Conservation (phyloP, 2,888 invertebrate genomes). For the Agrotis exclamationis region DNA sequence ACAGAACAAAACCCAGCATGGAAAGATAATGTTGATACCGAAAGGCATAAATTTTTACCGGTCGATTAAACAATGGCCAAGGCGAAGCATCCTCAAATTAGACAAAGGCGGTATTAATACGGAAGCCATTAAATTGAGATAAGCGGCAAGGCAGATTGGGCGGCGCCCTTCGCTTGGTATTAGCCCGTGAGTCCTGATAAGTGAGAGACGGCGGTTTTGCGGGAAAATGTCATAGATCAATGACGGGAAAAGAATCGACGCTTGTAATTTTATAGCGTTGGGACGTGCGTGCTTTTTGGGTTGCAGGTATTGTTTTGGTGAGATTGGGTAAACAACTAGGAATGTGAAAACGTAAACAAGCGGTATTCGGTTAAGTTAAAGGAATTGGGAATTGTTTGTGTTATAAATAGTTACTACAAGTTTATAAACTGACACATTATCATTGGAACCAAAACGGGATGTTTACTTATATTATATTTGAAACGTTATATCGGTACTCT, state of each 20-base stretch:
- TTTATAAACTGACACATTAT: too few relatives aligned
- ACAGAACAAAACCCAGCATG: constrained; percentile 56
- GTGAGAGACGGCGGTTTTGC: constrained; percentile 83
- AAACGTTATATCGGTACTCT: too few relatives aligned
- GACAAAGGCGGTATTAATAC: constrained; percentile 90
- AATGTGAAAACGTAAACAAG: constrained; percentile 22
- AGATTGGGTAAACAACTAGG: constrained; percentile 37
- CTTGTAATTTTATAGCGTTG: constrained; percentile 43
- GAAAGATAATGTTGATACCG: constrained; percentile 64
- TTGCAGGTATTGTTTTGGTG: constrained; percentile 22
- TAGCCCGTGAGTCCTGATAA: constrained; percentile 89
- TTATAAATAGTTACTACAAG: constrained; percentile 8
- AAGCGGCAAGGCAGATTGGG: constrained; percentile 89
- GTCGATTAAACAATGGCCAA: constrained; percentile 86
- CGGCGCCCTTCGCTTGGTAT: constrained; percentile 88
- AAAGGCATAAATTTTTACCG: constrained; percentile 84
- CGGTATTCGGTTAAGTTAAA: background rate
- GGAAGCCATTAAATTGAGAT: constrained; percentile 91
- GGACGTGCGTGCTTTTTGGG: constrained; percentile 18
- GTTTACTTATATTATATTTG: too few relatives aligned
- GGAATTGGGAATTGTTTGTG: constrained; percentile 13
- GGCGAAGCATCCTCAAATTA: constrained; percentile 85
- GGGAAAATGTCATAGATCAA: constrained; percentile 80
- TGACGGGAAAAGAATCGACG: constrained; percentile 56
- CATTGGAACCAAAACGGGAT: too few relatives aligned